phyloP scores from a whole-genome alignment of 2,113 vertebrate species.

The Anguilla japonica region DNA sequence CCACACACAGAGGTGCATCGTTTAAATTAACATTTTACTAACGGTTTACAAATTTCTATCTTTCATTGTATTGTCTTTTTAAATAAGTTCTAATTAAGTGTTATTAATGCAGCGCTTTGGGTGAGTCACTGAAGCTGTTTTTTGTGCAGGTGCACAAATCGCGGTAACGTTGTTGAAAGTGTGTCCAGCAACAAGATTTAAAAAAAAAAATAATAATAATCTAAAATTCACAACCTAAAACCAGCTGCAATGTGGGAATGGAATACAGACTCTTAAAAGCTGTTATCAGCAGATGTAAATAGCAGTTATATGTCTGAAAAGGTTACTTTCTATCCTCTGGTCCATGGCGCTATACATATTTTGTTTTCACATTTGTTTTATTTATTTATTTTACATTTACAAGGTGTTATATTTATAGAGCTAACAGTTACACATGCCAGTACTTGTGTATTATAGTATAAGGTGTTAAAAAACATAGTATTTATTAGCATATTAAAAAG shows the following conservation, averaged over 20 bases:
- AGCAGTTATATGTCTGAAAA: slow-evolving; percentile 26
- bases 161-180: not conserved
- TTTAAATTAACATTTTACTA: not conserved
- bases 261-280: slow-evolving; percentile 34
- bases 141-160: slow-evolving; percentile 13
- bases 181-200: not conserved
- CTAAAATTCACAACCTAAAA: slow-evolving; percentile 23
- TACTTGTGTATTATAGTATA: slow-evolving; percentile 42
- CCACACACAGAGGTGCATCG: not conserved
- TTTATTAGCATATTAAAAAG: slow-evolving; percentile 42
- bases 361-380: slow-evolving; percentile 27
- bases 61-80: not conserved
- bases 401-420: slow-evolving; percentile 34
- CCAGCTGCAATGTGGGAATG: slow-evolving; percentile 44
- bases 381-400: slow-evolving; percentile 32
- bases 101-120: not conserved
- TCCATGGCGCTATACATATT: slow-evolving; percentile 25
- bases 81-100: not conserved
- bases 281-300: slow-evolving; percentile 21
- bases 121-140: not conserved
- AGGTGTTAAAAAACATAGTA: slow-evolving; percentile 37
- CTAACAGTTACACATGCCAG: slow-evolving; percentile 25
- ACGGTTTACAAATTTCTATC: not conserved
- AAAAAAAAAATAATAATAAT: not conserved
- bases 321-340: slow-evolving; percentile 5